These are phyloP conservation scores for Malurus elegans DNA, from an alignment of 2,113 vertebrate genomes.

Conservation along the genomic window DNA sequence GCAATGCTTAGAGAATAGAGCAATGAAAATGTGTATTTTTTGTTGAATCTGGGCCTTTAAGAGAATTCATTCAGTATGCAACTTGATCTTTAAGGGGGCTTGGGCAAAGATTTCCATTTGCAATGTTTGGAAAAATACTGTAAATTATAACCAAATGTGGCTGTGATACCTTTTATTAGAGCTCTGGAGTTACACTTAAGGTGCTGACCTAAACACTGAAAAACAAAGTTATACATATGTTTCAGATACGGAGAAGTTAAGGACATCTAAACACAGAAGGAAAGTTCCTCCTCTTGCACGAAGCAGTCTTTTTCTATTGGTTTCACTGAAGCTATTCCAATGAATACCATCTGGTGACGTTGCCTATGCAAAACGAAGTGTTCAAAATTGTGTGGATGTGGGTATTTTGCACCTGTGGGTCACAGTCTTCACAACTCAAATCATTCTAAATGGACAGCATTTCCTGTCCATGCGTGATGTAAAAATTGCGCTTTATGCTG, in stretches of 20 bases:
- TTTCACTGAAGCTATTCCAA: background rate
- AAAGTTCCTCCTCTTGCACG: background rate
- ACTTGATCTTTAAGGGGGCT: slow-evolving; percentile 29
- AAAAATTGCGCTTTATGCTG: background rate
- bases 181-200: slow-evolving; percentile 3
- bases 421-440: background rate
- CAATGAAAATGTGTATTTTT: background rate
- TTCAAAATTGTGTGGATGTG: background rate
- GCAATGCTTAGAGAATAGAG: background rate
- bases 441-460: background rate
- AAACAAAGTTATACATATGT: slow-evolving; percentile 17
- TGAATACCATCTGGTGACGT: background rate
- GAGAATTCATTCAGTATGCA: background rate
- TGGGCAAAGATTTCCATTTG: slow-evolving; percentile 60
- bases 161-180: slow-evolving; percentile 38
- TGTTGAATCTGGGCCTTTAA: slow-evolving; percentile 1
- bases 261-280: background rate
- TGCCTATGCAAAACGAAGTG: background rate
- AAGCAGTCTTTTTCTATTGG: background rate
- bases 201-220: slow-evolving; percentile 25
- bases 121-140: slow-evolving; percentile 59
- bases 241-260: slow-evolving; percentile 27
- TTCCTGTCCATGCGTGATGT: background rate
- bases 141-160: slow-evolving; percentile 71
- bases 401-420: background rate